Evolutionary conservation across 1,140 invertebrate genomes (phyloP).

Genomic region (Tetramorium simillimum): DNA sequence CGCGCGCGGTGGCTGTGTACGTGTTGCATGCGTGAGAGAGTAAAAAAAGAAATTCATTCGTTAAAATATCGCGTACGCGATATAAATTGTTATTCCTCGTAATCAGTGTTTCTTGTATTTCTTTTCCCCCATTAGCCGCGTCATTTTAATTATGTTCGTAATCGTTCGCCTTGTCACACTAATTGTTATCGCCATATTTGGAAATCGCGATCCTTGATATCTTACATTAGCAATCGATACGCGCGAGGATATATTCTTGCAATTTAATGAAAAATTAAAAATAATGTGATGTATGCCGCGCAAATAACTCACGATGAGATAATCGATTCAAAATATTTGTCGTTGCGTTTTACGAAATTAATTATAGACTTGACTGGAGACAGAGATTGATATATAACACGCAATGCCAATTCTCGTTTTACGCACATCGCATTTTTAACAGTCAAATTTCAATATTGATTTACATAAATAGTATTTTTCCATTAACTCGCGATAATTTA

Average conservation of each 20-base stretch:
- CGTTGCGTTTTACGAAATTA: conserved; percentile 29
- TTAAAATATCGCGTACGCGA: conserved; percentile 16
- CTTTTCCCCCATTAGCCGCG: not conserved
- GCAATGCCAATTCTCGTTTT: conserved; percentile 11
- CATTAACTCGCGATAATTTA: conserved; percentile 13
- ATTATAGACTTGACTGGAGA: conserved; percentile 20
- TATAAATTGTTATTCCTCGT: conserved; percentile 45
- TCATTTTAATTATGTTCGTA: conserved; percentile 14
- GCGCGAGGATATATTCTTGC: not conserved
- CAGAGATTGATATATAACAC: conserved; percentile 22
- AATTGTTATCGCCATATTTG: not conserved
- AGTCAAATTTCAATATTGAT: conserved; percentile 19
- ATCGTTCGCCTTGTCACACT: not conserved
- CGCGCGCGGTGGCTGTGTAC: not conserved
- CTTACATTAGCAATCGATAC: not conserved
- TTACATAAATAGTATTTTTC: conserved; percentile 23
- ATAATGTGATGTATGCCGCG: not conserved
- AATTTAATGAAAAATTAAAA: conserved; percentile 20
- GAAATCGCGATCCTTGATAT: conserved; percentile 8
- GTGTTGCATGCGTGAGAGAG: not conserved
- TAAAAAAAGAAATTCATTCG: conserved; percentile 23
- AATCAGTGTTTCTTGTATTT: not conserved
- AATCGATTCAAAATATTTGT: conserved; percentile 47
- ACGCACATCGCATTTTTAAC: conserved; percentile 2
- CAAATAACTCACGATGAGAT: conserved; percentile 38